Evolutionary conservation across 2,888 invertebrate species (phyloP).

Genomic region (Mesorhabditis sp.): DNA sequence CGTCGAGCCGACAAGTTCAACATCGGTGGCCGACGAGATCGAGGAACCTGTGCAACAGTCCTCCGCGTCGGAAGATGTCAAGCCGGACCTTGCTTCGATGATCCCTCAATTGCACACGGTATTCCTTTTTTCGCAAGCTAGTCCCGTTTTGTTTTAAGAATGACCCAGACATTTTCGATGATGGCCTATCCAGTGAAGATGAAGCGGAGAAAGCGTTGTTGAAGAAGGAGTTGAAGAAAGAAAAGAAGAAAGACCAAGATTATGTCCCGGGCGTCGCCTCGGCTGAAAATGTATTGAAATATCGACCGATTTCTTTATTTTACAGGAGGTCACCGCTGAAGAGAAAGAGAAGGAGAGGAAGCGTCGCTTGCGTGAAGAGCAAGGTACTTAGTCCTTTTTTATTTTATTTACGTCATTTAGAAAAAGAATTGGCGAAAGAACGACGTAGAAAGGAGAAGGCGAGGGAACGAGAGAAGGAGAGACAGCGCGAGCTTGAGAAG

Average conservation of each 20-base stretch:
- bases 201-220: not conserved
- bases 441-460: not conserved
- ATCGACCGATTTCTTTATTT: no score
- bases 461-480: constrained; percentile 6
- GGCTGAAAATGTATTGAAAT: no score
- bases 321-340: no score
- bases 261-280: not conserved
- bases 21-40: not conserved
- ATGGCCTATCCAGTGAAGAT: not conserved
- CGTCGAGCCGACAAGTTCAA: not conserved
- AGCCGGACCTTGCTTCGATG: no score
- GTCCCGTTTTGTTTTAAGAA: not conserved
- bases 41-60: no score
- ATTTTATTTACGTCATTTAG: not conserved
- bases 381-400: no score
- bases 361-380: no score
- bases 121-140: no score
- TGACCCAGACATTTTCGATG: constrained; percentile 1
- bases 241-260: not conserved
- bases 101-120: no score
- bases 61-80: no score
- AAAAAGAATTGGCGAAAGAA: no score
- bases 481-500: not conserved
- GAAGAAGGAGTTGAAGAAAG: not conserved
- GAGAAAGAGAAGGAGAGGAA: no score